Evolutionary conservation across 2,113 vertebrate species (phyloP), one percentile per base, ranked within the genome.

Genomic region (Alligator sinensis): DNA sequence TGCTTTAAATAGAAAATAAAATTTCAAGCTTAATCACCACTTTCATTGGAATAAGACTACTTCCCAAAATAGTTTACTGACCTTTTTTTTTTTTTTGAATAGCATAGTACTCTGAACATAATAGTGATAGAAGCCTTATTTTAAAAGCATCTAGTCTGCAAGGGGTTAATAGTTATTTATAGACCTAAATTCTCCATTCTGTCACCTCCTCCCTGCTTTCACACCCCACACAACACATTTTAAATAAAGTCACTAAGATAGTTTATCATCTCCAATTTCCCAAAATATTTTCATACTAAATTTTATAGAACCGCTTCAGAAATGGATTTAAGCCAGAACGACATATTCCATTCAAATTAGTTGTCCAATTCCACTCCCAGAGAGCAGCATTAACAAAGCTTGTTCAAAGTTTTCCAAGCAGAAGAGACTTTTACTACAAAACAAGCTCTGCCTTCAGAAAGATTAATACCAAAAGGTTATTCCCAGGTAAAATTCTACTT

Each of bases 171-270:
- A 85, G 88, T 79, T 95, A 93, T 89, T 91, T 84, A 93, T 87
- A 93, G 6, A 54, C 13, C 77, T 84, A 61, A 80, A 93, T 95
- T 82, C 7, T 9, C 82, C 82, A 86, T 34, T 47, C 47, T 92
- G 87, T 94, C 95, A 89, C 88, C 80, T 94, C 84, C 95, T 92
- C 87, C 90, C 62, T 60, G 70, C 64, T 93, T 95, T 91, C 95
- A 95, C 87, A 94, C 80, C 21, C 79, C 4, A 0, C 6, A 90
- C 30, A 92, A 92, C 84, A 91, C 89, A 82, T 76, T 83, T 86
- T 89, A 94, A 91, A 92, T 72, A 90, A 92, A 93, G 81, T 81
- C 90, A 91, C 64, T 68, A 6, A 47, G 47, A 47, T 47, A 14
- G 34, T 74, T 74, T 47, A 47, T 47, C 22, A 74, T 74, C 47